Evolutionary conservation across 2,888 invertebrate genomes (phyloP).

Genomic region (Drosophila buzzatii): DNA sequence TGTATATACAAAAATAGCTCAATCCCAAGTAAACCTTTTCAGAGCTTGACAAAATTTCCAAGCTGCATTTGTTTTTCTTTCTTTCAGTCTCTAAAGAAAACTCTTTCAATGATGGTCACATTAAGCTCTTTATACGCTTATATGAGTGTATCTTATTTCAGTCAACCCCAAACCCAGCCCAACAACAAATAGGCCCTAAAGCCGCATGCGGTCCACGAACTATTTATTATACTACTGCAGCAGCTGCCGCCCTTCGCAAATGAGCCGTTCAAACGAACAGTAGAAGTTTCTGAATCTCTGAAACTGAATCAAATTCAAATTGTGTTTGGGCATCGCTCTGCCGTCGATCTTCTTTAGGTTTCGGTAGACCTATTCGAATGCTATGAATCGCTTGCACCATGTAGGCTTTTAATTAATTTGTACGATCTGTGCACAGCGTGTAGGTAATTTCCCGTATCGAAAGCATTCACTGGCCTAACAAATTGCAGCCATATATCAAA

Average conservation of each 20-base stretch:
- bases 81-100: not conserved
- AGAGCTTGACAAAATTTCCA: not conserved
- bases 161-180: slow-evolving; percentile 15
- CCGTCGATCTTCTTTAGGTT: slow-evolving; percentile 61
- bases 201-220: slow-evolving; percentile 68
- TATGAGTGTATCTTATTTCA: slow-evolving; percentile 41
- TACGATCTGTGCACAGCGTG: slow-evolving; percentile 73
- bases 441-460: slow-evolving; percentile 77
- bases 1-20: no score
- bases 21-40: no score
- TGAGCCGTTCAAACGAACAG: slow-evolving; percentile 63
- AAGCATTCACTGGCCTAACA: slow-evolving; percentile 61
- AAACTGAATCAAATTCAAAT: slow-evolving; percentile 58
- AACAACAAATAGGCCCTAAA: slow-evolving; percentile 21
- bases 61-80: not conserved
- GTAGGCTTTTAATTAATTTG: slow-evolving; percentile 75
- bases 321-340: slow-evolving; percentile 53
- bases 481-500: slow-evolving; percentile 76
- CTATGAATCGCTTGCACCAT: slow-evolving; percentile 37
- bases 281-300: slow-evolving; percentile 24
- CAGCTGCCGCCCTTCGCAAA: slow-evolving; percentile 37
- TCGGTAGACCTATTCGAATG: slow-evolving; percentile 26
- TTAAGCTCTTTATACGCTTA: slow-evolving; percentile 5
- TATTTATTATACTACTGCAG: slow-evolving; percentile 60
- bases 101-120: not conserved